Conservation (phyloP, 2,888 invertebrate genomes). For the Odontothrips loti region DNA sequence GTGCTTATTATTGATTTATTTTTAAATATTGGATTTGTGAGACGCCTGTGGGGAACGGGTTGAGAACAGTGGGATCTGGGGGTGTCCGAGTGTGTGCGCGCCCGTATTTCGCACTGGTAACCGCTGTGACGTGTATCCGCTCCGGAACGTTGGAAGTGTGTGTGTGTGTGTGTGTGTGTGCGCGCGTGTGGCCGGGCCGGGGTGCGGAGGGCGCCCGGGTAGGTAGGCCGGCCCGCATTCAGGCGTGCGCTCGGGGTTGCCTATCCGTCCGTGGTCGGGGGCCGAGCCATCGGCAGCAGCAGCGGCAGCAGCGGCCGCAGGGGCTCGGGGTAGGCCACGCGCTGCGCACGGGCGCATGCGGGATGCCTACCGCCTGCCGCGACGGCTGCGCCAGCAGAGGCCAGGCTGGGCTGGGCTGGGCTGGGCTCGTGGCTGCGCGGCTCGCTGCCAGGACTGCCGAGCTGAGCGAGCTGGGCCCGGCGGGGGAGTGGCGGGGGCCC, state of each 20-base stretch:
- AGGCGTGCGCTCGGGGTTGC: background rate
- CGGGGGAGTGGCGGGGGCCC: background rate
- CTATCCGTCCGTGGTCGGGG: background rate
- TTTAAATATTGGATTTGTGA: too few relatives aligned
- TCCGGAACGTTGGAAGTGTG: too few relatives aligned
- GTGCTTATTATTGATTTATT: too few relatives aligned
- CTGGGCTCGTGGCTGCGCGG: too few relatives aligned
- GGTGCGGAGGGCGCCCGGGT: background rate
- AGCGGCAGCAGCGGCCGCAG: background rate
- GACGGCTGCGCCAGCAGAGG: background rate
- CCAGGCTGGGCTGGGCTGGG: background rate
- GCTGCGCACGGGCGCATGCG: background rate
- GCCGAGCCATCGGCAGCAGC: background rate
- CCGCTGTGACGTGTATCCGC: too few relatives aligned
- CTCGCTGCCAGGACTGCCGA: too few relatives aligned
- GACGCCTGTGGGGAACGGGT: too few relatives aligned
- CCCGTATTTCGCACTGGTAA: too few relatives aligned
- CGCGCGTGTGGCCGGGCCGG: too few relatives aligned
- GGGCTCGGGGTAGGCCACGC: background rate
- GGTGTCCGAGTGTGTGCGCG: too few relatives aligned
- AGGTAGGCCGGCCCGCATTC: constrained; percentile 1
- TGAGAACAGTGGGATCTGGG: too few relatives aligned
- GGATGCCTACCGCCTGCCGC: background rate
- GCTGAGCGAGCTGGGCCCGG: background rate
- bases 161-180: background rate